Evolutionary conservation across 2,113 vertebrate species (phyloP), one percentile per base, ranked within the genome.

Genomic region (Amphiprion percula): DNA sequence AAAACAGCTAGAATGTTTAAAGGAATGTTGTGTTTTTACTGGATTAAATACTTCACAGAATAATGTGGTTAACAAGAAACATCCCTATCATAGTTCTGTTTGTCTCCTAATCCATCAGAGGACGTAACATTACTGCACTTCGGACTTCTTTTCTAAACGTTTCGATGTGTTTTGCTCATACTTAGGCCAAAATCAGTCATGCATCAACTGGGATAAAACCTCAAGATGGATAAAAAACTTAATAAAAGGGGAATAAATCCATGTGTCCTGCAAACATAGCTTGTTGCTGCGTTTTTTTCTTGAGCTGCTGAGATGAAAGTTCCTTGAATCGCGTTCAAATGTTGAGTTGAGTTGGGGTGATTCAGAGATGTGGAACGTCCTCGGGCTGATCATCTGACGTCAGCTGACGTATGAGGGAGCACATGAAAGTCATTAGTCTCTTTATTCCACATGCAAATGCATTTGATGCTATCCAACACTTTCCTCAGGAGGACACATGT

Each of bases 361-460:
- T 44, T 68, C 66, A 12, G 52, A 23, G 41, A 64, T 64, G 21
- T 19, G 44, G 30, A 28, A 7, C 62, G 2, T 64, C 41, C 6
- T 46, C n/a, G 12, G 4, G 15, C n/a, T 0, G 5, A 50, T n/a
- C 8, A 60, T 19, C 19, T 67, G 54, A 76, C 8, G 9, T 59
- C 53, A 75, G 63, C 0, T 41, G 19, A 15, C 9, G 28, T 33
- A 7, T 37, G 33, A 37, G 33, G 6, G 33, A 37, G 8, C 33
- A 37, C 33, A 9, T 37, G 21, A 11, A 15, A 52, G 54, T 76
- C 37, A 30, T 68, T 67, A 60, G 64, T 60, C 30, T 26, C 17
- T 66, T 5, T n/a, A 49, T 4, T 15, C 17, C 41, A 44, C 41
- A 12, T 67, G 54, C 53, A 17, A 33, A 11, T 4, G 41, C 21